Evolutionary conservation across 2,797 vertebrate genomes (phyloP), one percentile per base, ranked within the genome.

Genomic region (Ibycter americanus): DNA sequence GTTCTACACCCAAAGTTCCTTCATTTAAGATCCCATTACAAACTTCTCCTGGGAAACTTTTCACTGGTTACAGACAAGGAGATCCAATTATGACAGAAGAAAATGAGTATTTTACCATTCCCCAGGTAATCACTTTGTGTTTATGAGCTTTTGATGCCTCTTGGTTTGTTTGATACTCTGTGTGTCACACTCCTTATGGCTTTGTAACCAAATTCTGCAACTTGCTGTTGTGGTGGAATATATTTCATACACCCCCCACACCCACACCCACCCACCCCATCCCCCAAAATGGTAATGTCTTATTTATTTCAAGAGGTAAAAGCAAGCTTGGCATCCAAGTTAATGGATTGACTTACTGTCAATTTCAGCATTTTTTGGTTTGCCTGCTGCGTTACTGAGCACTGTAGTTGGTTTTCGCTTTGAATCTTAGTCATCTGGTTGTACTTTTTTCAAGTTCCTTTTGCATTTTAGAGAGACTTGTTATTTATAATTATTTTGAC

Each of bases 21-120:
- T 97, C 98, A 2, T 99, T 99, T 77, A 98, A 98, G 83, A 79
- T 66, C 6, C 87, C 96, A 38, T 66, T 95, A 44, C 87, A 97
- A 49, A 67, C 97, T 8, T 93, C 98, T 83, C 96, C 97, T 62
- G 93, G 91, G 36, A 98, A 32, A 68, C n/a, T 96, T 22, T 90
- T 97, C 23, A 96, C 95, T 91, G 97, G 96, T 72, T 99, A 99
- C 94, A 97, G 85, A 76, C 98, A 99, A 97, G 99, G 99, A 90
- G 98, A 98, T 95, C 98, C 99, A 11, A 96, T 99, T 90, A 96
- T 99, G 80, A 99, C 98, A 7, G 82, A 89, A 31, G 95, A 97
- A 77, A 96, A 98, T 73, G 96, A 97, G 1, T 99, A 98, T 96
- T 98, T 99, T 77, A 99, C 98, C 15, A 85, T 99, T 73, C 99